Percentiles rank a stretch among this genome's conserved stretches.
Evolutionary conservation across 37 sponge, comb jelly and placozoan genomes (phyloP).

Genomic region (Amphimedon queenslandica): DNA sequence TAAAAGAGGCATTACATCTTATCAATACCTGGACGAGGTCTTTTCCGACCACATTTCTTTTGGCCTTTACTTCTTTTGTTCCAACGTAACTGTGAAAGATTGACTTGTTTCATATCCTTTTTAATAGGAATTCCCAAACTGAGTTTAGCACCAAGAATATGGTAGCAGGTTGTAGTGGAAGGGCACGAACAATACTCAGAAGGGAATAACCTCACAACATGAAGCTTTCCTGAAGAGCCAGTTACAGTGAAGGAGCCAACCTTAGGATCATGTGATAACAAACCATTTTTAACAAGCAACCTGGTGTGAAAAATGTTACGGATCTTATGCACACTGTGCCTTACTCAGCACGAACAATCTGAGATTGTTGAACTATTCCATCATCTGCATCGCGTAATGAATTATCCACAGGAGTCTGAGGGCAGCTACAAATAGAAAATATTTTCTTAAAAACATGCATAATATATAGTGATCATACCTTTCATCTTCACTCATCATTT

Average conservation of each 20-base stretch:
- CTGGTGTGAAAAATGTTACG: not conserved
- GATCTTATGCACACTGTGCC: not conserved
- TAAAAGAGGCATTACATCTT: not conserved
- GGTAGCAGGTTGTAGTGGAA: slow-evolving; percentile 42
- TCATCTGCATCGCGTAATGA: not conserved
- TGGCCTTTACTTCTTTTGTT: slow-evolving; percentile 18
- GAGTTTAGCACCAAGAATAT: slow-evolving; percentile 48
- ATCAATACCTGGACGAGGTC: slow-evolving; percentile 19
- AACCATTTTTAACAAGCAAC: slow-evolving; percentile 6
- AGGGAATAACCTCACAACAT: slow-evolving; percentile 40
- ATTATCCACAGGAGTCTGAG: too few species aligned
- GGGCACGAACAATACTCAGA: slow-evolving; percentile 60
- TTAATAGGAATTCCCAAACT: slow-evolving; percentile 20
- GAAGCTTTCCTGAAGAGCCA: slow-evolving; percentile 12
- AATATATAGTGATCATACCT: too few species aligned
- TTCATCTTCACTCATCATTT: too few species aligned
- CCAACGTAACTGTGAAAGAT: slow-evolving; percentile 38
- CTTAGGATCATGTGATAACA: slow-evolving; percentile 7
- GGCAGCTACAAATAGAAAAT: too few species aligned
- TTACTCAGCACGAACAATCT: slow-evolving; percentile 16
- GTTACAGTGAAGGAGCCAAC: slow-evolving; percentile 15
- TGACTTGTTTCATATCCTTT: slow-evolving; percentile 2
- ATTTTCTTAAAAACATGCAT: too few species aligned
- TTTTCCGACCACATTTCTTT: slow-evolving; percentile 41
- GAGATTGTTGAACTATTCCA: not conserved